Base-by-base conservation (phyloP, 2,113 vertebrate species). In the Anser cygnoides region DNA sequence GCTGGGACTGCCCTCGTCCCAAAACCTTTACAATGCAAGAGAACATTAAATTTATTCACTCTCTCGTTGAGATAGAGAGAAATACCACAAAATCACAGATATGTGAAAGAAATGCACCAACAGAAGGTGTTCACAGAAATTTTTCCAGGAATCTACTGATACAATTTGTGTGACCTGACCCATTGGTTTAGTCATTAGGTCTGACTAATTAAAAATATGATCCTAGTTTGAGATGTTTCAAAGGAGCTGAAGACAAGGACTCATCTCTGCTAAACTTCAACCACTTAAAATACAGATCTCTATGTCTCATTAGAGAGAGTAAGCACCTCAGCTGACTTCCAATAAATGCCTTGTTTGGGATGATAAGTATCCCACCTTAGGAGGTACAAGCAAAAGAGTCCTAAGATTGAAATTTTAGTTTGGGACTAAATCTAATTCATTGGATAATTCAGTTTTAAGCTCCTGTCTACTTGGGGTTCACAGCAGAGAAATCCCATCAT, bases 51-150 rank as follows among this genome's bases (percentile, higher is more conserved):
- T 10, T 15, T 4, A 3, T 62, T 44, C 43, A 65, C 3, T 29
- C 31, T 68, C 18, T 44, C 17, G 13, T 14, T 33, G 26, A 77
- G 6, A 28, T 7, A 26, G 33, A 41, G 5, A 54, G 37, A 75
- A 81, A 65, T 3, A 28, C 2, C 37, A 13, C 3, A 5, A 49
- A 76, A 44, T 50, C 83, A 35, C 26, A 76, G 26, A 5, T 41
- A 33, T 2, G 0, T 16, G 23, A 21, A 71, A 72, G 35, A 76
- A 37, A 37, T 25, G 13, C 35, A 26, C 5, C 6, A 39, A 25
- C 9, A 33, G 4, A 7, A 31, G 26, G 3, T 13, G 7, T 33
- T 52, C 13, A 3, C 0, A 1, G 44, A 68, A 46, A 50, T 6
- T 7, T 2, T 1, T 10, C 44, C 21, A 20, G 26, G 54, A 82